Base-by-base conservation (phyloP, 2,888 invertebrate genomes). In the Eumacrocentrus americanus region DNA sequence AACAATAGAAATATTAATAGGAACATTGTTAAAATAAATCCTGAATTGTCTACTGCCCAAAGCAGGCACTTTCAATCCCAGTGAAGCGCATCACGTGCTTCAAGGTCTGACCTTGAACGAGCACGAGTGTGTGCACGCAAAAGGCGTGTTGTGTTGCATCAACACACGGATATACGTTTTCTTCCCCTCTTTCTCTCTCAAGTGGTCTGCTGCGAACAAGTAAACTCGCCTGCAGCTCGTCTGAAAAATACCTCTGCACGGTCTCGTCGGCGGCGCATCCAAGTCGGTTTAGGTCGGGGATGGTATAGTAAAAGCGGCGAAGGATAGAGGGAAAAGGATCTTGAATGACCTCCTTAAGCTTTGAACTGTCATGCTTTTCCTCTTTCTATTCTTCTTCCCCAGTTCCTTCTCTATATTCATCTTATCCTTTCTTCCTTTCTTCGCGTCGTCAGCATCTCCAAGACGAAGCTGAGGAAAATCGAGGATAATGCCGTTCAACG, bases 321-420 rank as follows among this genome's bases (percentile, higher is more conserved):
- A 61, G 59, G 58, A 25, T 51, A 42, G 48, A 29, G 37, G 38
- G 12, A 50, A 60, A 64, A 62, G 38, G 46, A 40, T 63, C 63
- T 58, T 63, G 62, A 60, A 64, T 67, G 63, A 67, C 65, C 67
- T 64, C 64, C 58, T 67, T 67, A 34, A 35, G 35, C 51, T 61
- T 64, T 58, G 46, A 47, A 61, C 57, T 66, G 60, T 60, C 54
- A 55, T 58, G 56, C 56, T 65, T 62, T 46, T 57, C 20, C 35
- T 18, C 40, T 58, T 47, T 58, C n/a, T n/a, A n/a, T 53, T 42
- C 16, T 51, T 51, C 44, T 14, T 51, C 42, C 16, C 20, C 35
- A 29, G 23, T 53, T 53, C n/a, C 42, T 35, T 42, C 44, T 51
- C 50, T 37, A 47, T 38, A 25, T 25, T 23, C 29, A 38, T 20